A percentile compares a stretch with the other conserved stretches of the same genome.
phyloP scores from a whole-genome alignment of 2,113 vertebrate genomes.

The Colius striatus region DNA sequence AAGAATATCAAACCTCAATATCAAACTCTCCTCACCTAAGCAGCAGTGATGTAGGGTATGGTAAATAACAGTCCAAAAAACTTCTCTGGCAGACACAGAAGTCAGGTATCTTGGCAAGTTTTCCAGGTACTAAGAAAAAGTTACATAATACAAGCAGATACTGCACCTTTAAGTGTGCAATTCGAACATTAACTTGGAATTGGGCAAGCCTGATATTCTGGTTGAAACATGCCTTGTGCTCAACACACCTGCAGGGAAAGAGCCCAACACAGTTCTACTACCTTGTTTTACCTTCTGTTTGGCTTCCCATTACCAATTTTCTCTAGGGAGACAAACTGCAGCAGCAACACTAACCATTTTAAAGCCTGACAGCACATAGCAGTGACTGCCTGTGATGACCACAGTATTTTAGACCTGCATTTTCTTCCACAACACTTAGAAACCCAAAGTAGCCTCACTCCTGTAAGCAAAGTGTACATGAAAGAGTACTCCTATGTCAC shows the following conservation, averaged over 20 bases:
- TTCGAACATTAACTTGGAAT: neutral
- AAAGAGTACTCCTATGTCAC: neutral
- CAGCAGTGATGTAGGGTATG: neutral
- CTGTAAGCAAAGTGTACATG: neutral
- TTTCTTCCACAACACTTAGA: neutral
- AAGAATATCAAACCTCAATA: neutral
- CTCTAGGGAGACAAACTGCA: neutral
- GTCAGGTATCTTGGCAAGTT: neutral
- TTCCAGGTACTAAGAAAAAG: neutral
- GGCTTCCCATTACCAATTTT: neutral
- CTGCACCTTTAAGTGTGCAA: neutral
- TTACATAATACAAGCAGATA: neutral
- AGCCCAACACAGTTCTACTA: neutral
- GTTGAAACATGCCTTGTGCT: neutral
- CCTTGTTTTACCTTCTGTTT: neutral
- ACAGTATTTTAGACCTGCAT: neutral
- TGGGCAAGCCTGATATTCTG: neutral
- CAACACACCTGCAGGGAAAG: neutral
- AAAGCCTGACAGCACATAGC: neutral
- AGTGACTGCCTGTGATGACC: neutral
- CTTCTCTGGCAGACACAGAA: neutral
- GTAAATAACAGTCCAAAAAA: neutral
- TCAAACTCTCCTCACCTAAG: neutral
- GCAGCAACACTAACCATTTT: neutral
- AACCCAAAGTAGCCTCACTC: neutral